These are phyloP conservation scores for Nestor notabilis DNA, from an alignment of 2,113 vertebrate genomes.

Conservation along the genomic window DNA sequence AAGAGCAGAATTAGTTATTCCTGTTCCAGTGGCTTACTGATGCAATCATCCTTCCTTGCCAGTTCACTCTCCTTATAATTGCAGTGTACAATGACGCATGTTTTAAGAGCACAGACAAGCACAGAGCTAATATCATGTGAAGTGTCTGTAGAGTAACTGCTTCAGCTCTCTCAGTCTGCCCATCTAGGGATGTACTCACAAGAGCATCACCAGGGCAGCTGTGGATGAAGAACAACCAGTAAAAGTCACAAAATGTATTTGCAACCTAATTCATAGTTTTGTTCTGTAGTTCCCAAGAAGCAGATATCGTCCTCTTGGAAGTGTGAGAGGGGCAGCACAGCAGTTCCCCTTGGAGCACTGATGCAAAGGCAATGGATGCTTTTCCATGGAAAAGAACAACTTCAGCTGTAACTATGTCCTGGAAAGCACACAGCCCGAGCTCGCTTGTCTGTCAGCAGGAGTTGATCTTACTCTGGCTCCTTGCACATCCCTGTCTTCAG, in stretches of 20 bases:
- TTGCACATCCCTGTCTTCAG: not conserved
- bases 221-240: not conserved
- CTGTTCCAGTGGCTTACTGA: slow-evolving; percentile 47
- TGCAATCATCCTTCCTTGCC: slow-evolving; percentile 60
- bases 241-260: not conserved
- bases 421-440: not conserved
- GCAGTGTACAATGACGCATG: slow-evolving; percentile 40
- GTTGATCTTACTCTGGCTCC: not conserved
- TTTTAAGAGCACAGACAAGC: slow-evolving; percentile 52
- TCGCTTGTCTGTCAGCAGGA: not conserved
- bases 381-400: not conserved
- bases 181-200: not conserved
- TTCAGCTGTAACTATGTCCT: not conserved
- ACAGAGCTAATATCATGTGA: slow-evolving; percentile 7
- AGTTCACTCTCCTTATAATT: slow-evolving; percentile 53
- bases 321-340: not conserved
- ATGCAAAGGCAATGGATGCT: not conserved
- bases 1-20: slow-evolving; percentile 48
- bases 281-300: not conserved
- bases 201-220: not conserved
- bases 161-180: slow-evolving; percentile 3
- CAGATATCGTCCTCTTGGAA: not conserved
- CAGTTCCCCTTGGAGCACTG: not conserved
- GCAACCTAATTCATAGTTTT: not conserved
- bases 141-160: slow-evolving; percentile 34